phyloP scores from a whole-genome alignment of 2,797 vertebrate species.

The Limnodromus scolopaceus region DNA sequence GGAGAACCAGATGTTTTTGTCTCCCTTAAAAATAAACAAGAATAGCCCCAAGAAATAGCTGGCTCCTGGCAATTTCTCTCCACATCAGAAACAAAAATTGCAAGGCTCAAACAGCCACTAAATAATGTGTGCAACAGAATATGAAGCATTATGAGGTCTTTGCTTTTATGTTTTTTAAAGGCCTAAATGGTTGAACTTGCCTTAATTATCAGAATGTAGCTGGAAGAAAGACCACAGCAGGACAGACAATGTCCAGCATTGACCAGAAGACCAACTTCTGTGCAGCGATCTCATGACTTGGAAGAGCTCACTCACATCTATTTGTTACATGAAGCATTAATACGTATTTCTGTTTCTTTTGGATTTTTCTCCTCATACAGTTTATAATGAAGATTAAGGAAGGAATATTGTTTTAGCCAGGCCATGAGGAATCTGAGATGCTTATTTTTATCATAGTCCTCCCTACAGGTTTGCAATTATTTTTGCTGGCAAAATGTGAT shows the following conservation, averaged over 20 bases:
- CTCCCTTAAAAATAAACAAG: background rate
- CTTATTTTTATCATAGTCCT: constrained; percentile 30
- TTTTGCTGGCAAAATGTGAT: constrained; percentile 33
- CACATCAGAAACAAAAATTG: background rate
- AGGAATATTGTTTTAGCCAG: constrained; percentile 32
- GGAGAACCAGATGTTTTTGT: background rate
- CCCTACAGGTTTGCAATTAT: background rate
- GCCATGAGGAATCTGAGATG: background rate
- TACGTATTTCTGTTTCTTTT: background rate
- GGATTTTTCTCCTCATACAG: background rate
- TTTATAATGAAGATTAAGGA: background rate
- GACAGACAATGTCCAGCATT: background rate
- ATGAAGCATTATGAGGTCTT: background rate
- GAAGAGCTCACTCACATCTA: background rate
- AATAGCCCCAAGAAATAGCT: background rate
- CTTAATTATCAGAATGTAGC: background rate
- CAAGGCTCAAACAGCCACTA: background rate
- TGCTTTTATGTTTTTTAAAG: background rate
- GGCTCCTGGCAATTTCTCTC: background rate
- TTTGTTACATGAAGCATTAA: background rate
- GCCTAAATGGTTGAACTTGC: background rate
- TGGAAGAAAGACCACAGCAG: background rate
- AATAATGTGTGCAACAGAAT: background rate
- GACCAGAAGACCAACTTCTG: background rate
- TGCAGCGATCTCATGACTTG: background rate